Evolutionary conservation across 1,140 invertebrate species (phyloP), one percentile per base, ranked within the genome.

Genomic region (Paramacrobiotus metropolitanus): DNA sequence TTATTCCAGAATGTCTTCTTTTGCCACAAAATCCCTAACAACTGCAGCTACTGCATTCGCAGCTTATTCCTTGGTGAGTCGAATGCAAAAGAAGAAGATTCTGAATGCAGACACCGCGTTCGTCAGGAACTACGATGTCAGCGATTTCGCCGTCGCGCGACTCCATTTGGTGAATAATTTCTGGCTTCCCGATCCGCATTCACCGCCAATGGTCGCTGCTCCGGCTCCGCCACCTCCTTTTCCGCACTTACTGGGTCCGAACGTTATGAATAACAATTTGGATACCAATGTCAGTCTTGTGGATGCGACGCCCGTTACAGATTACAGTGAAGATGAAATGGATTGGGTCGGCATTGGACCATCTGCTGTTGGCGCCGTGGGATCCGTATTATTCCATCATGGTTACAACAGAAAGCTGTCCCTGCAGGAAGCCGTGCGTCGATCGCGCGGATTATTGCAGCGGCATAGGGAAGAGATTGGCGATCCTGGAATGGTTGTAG

Each of bases 401-500:
- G 48, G 48, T 28, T 55, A 55, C 24, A 4, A 24, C 15, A 15
- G 48, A 15, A 28, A 15, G 15, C 15, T 55, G 4, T 55, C 48
- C 48, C 15, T 55, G 9, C 15, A 55, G 24, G 48, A 55, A 55
- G 48, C 48, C 4, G 48, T 55, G 48, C 48, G 15, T 15, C 15
- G 21, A 20, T 15, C 48, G 21, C 15, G 48, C 15, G 15, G 48
- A 21, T 20, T 55, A 4, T 55, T 55, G 24, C 4, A 55, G 24
- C 15, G 24, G 48, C 48, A 55, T 24, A 15, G 15, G 72, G 67
- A 67, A 63, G 71, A 76, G 66, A 63, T 66, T 31, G 78, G 78
- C 3, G 65, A 71, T 64, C 79, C 80, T 30, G 79, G 79, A 2
- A 31, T 79, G 2, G 70, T 73, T 21, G 68, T 81, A n/a, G 75